Evolutionary conservation across 2,888 invertebrate genomes (phyloP).

Genomic region (Polydrusus pterygomalis): DNA sequence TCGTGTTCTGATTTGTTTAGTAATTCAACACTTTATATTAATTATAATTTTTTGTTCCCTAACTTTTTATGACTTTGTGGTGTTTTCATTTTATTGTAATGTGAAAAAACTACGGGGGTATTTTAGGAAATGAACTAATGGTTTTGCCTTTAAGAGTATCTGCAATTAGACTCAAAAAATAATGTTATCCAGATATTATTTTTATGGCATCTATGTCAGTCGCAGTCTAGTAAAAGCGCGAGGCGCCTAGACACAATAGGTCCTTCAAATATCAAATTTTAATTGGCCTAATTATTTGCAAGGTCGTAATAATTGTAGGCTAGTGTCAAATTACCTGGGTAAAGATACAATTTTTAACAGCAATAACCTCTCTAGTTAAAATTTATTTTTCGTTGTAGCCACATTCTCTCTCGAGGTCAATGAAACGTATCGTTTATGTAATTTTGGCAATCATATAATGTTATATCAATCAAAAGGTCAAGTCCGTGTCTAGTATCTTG

Average conservation of each 20-base stretch:
- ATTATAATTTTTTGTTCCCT: constrained; percentile 1
- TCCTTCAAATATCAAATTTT: constrained; percentile 13
- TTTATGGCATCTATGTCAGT: too few species aligned
- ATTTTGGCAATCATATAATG: not conserved
- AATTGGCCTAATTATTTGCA: constrained; percentile 30
- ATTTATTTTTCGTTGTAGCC: not conserved
- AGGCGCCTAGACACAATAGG: constrained; percentile 8
- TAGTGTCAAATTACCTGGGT: not conserved
- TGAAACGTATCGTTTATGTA: not conserved
- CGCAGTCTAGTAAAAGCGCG: too few species aligned
- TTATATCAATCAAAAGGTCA: too few species aligned
- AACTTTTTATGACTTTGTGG: not conserved
- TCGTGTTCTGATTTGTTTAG: constrained; percentile 6
- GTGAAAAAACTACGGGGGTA: not conserved
- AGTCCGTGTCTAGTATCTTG: too few species aligned
- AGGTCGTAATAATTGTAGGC: constrained; percentile 18
- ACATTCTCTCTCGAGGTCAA: too few species aligned
- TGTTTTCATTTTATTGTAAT: not conserved
- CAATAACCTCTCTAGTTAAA: not conserved
- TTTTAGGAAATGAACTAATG: not conserved
- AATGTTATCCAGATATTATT: too few species aligned
- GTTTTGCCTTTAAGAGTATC: too few species aligned
- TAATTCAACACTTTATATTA: not conserved
- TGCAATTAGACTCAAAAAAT: too few species aligned
- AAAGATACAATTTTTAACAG: not conserved